A percentile compares a stretch with the other conserved stretches of the same genome.
phyloP scores from a whole-genome alignment of 2,888 invertebrate species.

The Alloscopus bannaensis region DNA sequence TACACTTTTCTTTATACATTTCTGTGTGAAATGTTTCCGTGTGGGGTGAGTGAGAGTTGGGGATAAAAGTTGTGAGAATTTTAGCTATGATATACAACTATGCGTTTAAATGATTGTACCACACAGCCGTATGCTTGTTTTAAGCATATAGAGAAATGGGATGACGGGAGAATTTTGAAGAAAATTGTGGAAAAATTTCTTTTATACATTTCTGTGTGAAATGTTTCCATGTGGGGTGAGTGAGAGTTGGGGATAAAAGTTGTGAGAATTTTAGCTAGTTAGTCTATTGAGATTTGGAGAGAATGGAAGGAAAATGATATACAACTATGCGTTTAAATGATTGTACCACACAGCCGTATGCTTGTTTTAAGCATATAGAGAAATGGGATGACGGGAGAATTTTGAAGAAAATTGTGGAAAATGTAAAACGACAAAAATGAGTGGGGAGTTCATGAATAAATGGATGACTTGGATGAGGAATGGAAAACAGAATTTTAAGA shows the following conservation, averaged over 20 bases:
- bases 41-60: conserved; percentile 14
- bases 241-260: conserved; percentile 45
- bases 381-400: too few relatives aligned
- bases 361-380: too few relatives aligned
- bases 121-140: too few relatives aligned
- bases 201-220: conserved; percentile 27
- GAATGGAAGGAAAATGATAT: conserved; percentile 11
- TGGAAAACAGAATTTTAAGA: conserved; percentile 60
- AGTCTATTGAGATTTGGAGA: conserved; percentile 47
- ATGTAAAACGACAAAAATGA: conserved; percentile 40
- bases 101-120: too few relatives aligned
- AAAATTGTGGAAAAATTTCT: conserved; percentile 9
- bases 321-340: too few relatives aligned
- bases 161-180: too few relatives aligned
- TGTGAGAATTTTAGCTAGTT: conserved; percentile 50
- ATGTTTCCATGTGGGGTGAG: not conserved
- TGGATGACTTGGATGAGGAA: conserved; percentile 68
- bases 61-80: conserved; percentile 52
- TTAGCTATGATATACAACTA: too few relatives aligned
- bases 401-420: conserved; percentile 5
- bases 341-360: too few relatives aligned
- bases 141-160: too few relatives aligned
- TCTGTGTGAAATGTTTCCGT: conserved; percentile 7
- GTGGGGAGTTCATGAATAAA: conserved; percentile 64
- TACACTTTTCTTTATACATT: too few relatives aligned